Evolutionary conservation across 2,113 vertebrate species (phyloP), one percentile per base, ranked within the genome.

Genomic region (Labrus mixtus): DNA sequence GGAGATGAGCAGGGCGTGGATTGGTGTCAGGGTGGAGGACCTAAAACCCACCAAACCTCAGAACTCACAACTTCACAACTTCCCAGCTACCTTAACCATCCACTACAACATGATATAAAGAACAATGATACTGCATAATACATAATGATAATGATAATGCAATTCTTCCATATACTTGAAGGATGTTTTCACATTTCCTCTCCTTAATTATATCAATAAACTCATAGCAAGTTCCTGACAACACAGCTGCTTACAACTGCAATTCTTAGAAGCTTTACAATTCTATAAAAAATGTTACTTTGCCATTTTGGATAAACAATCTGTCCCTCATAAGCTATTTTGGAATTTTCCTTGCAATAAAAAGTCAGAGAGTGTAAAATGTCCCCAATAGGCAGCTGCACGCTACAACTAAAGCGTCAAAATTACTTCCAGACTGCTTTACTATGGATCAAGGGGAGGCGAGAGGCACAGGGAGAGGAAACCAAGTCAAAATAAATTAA

Each of bases 401-500:
- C 65, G 80, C 88, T 88, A 86, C 85, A 83, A 76, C 81, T 90
- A 88, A 91, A 86, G 83, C 87, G 64, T 87, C 87, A 82, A 95
- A 94, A 94, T 93, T 59, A 88, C 71, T 94, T 93, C 94, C 94
- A 94, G 94, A 93, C 86, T 23, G 51, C 66, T 72, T 64, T 33
- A 62, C 86, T 60, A 43, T 51, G 82, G 91, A 92, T 93, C 90
- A 90, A 92, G 93, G 87, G 83, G 71, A 88, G 76, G 45, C 29
- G 75, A 68, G 67, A 81, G 83, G 86, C 77, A 72, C 45, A 16
- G 69, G 37, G 56, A 85, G 74, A 90, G 81, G 73, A 91, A 89
- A 88, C 79, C 61, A 39, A 78, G 79, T 88, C 76, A 79, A 92
- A 91, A 93, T 89, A 88, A 93, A 94, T 92, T 83, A 92, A 94